Conservation (phyloP, 2,888 invertebrate genomes). For the Acanthopleura granulata region DNA sequence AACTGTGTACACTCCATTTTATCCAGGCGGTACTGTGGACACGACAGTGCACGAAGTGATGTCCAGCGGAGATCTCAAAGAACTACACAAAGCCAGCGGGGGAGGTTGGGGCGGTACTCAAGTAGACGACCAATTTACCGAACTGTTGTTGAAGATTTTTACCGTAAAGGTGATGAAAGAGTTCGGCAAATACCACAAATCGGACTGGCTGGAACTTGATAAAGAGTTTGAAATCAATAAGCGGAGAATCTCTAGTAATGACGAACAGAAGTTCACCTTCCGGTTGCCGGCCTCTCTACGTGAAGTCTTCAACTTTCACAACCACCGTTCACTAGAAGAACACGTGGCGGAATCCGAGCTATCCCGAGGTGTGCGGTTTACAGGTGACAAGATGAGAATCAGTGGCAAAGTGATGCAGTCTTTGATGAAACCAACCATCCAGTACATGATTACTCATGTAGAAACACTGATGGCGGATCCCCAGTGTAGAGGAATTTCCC, state of each 20-base stretch:
- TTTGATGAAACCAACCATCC: conserved; percentile 24
- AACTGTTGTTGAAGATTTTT: conserved; percentile 29
- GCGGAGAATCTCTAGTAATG: conserved; percentile 25
- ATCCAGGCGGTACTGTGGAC: conserved; percentile 31
- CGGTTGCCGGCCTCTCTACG: conserved; percentile 18
- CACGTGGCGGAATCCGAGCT: neutral
- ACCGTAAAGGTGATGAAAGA: conserved; percentile 23
- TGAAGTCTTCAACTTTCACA: neutral
- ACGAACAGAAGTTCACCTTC: conserved; percentile 22
- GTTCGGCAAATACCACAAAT: conserved; percentile 17
- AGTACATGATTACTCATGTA: conserved; percentile 20
- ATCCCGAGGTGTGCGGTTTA: neutral
- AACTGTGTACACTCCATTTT: neutral
- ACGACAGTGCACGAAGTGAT: conserved; percentile 29
- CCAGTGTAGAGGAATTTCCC: conserved; percentile 15
- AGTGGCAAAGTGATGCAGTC: neutral
- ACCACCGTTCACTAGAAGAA: neutral
- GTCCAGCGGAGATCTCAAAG: conserved; percentile 25
- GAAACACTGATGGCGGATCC: conserved; percentile 15
- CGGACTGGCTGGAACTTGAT: conserved; percentile 28
- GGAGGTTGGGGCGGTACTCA: conserved; percentile 18
- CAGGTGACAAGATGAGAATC: neutral
- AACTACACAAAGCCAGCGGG: conserved; percentile 17
- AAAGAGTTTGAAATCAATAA: conserved; percentile 33
- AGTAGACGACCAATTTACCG: conserved; percentile 31